These are phyloP conservation scores for Rachycentron canadum DNA, from an alignment of 2,797 vertebrate species.

Conservation along the genomic window DNA sequence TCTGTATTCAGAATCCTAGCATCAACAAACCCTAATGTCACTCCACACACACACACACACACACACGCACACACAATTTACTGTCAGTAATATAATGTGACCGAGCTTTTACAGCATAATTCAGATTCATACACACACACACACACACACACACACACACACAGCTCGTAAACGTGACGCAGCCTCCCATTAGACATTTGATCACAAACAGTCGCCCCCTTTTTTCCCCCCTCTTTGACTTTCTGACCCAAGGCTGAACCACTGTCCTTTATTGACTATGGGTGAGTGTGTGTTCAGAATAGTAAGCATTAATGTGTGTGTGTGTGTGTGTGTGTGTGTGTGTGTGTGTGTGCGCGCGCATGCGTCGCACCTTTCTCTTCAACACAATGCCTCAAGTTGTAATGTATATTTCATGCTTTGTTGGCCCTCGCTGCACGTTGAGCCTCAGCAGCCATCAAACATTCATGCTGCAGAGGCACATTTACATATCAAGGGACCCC, in stretches of 20 bases:
- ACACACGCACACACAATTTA: too few species aligned
- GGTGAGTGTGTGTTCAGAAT: constrained; percentile 17
- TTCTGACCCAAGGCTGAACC: constrained; percentile 24
- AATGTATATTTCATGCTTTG: constrained; percentile 81
- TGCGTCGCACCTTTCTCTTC: constrained; percentile 56
- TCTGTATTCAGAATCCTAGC: background rate
- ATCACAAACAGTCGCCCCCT: background rate
- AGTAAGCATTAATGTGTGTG: background rate
- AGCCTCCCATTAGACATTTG: background rate
- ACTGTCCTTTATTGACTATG: background rate
- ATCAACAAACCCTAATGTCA: background rate
- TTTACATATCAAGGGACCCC: constrained; percentile 79
- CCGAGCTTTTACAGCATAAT: background rate
- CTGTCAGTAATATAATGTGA: background rate
- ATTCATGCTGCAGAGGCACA: constrained; percentile 71
- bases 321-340: background rate
- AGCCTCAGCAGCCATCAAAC: constrained; percentile 75
- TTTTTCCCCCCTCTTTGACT: background rate
- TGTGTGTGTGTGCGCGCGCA: constrained; percentile 15
- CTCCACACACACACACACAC: too few species aligned
- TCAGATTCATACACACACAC: background rate
- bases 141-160: background rate
- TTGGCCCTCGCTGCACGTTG: constrained; percentile 65
- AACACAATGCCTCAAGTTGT: constrained; percentile 65
- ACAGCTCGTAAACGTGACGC: background rate